Base-by-base conservation (phyloP, 1,140 invertebrate genomes). In the Halesus radiatus region DNA sequence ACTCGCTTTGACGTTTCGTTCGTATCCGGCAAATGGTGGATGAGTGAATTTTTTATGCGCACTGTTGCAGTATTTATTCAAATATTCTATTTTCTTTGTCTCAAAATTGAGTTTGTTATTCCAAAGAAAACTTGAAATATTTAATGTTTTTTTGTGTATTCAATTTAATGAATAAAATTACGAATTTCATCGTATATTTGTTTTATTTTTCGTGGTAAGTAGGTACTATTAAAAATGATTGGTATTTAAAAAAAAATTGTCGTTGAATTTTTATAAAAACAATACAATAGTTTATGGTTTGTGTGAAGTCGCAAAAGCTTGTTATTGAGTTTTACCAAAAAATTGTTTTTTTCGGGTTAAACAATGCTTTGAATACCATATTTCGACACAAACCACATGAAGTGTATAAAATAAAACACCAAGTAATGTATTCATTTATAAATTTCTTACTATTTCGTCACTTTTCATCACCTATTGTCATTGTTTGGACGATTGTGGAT, bases 1-100 rank as follows among this genome's bases (percentile, higher is more conserved):
- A n/a, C n/a, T 5, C 26, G 54, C 1, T 79, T 79, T 79, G 78
- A 79, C 78, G 70, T 74, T 79, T 79, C 5, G n/a, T 54, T 45
- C 13, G 20, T 60, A 60, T 76, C 60, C 60, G 75, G 74, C 26
- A 60, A 37, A 60, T 37, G 74, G 74, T 8, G n/a, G 29, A 37
- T 45, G 26, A 50, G 37, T 45, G 37, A 45, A 13, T 1, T 13
- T 13, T 45, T 45, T 45, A 45, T 45, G 10, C 37, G 8, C 1
- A 13, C 8, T 45, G 37, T 45, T 13, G 37, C 37, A 45, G 10
- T 45, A 13, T 45, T 45, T 45, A 45, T 45, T 32, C 4, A 45
- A 13, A 45, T 13, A 45, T 13, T 45, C 37, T 45, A 45, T 45
- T 45, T 45, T 13, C 37, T 45, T 13, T 45, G 8, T 13, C 10